A percentile compares a stretch with the other conserved stretches of the same genome.
phyloP scores from a whole-genome alignment of 2,888 invertebrate species.

The Oscheius sp. region DNA sequence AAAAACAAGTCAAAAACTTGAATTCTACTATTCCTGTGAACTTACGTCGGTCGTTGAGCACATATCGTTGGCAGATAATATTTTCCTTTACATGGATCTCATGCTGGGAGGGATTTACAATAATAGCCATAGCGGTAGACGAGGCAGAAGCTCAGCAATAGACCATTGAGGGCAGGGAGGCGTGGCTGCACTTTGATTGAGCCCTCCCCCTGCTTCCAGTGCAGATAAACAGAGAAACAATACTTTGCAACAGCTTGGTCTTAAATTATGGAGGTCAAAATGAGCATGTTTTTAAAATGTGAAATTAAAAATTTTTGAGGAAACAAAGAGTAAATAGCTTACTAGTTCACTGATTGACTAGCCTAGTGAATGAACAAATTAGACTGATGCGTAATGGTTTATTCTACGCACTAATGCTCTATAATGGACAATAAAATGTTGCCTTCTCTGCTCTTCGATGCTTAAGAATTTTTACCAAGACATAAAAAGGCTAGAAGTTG shows the following conservation, averaged over 20 bases:
- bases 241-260: conserved; percentile 17
- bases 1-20: too few relatives aligned
- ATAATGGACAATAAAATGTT: neutral
- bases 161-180: conserved; percentile 21
- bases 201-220: conserved; percentile 24
- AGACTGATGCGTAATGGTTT: neutral
- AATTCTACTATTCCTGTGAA: conserved; percentile 8
- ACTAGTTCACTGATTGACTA: too few relatives aligned
- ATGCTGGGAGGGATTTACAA: conserved; percentile 26
- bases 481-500: too few relatives aligned
- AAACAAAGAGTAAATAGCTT: too few relatives aligned
- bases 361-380: neutral
- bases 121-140: conserved; percentile 14
- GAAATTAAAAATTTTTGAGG: too few relatives aligned
- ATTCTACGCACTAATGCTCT: neutral
- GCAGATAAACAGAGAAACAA: conserved; percentile 28
- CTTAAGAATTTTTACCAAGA: too few relatives aligned
- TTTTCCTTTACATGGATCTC: conserved; percentile 21
- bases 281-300: too few relatives aligned
- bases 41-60: conserved; percentile 62
- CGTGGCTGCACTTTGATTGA: conserved; percentile 28
- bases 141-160: conserved; percentile 12
- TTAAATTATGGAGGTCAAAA: neutral
- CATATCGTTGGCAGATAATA: conserved; percentile 61
- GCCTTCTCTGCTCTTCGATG: neutral